Conservation (phyloP, 2,888 invertebrate genomes). For the Rugalucina vietnamica region DNA sequence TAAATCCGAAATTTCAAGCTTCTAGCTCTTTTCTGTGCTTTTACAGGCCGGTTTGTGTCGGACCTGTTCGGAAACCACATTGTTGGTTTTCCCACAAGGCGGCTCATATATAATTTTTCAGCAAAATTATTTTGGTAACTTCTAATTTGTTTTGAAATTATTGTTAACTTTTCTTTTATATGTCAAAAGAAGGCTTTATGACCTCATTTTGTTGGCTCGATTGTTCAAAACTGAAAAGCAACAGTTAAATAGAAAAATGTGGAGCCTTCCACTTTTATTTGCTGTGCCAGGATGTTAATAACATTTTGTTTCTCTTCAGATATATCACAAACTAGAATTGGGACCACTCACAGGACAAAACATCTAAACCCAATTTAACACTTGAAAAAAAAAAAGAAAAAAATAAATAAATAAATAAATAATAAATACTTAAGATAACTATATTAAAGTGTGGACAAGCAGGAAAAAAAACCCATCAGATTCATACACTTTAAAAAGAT, state of each 20-base stretch:
- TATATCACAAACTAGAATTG: background rate
- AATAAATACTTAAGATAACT: background rate
- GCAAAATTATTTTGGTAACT: too few species aligned
- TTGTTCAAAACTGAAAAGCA: too few species aligned
- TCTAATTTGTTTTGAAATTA: too few species aligned
- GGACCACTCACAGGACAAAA: too few species aligned
- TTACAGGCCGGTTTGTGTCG: too few species aligned
- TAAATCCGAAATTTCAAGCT: too few species aligned
- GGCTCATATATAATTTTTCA: too few species aligned
- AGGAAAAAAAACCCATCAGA: background rate
- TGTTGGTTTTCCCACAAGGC: too few species aligned
- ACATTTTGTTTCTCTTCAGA: background rate
- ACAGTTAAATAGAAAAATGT: background rate
- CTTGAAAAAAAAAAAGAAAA: background rate
- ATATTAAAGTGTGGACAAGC: background rate
- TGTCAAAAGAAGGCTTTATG: background rate
- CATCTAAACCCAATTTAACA: too few species aligned
- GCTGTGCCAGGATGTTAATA: background rate
- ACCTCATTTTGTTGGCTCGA: constrained; percentile 6
- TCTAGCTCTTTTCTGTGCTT: too few species aligned
- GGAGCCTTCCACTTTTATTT: constrained; percentile 2
- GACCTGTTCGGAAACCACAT: too few species aligned
- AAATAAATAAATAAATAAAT: background rate
- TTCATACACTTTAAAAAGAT: background rate
- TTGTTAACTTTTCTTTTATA: too few species aligned